Conservation (phyloP, 2,113 vertebrate genomes). For the Lanius collurio region DNA sequence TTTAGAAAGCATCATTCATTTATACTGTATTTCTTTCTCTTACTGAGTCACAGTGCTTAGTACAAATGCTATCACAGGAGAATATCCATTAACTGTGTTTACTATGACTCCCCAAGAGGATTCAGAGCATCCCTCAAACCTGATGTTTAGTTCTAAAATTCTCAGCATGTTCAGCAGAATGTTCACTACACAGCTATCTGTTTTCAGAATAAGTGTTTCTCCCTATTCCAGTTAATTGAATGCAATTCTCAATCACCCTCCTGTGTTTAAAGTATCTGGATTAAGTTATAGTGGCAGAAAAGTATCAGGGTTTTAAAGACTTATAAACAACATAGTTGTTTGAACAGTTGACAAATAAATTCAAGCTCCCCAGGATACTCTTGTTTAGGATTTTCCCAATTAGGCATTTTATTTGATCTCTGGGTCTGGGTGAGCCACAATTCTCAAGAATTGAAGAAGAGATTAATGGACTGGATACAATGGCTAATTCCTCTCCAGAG, state of each 20-base stretch:
- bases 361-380: constrained; percentile 77
- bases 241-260: constrained; percentile 80
- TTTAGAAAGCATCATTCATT: background rate
- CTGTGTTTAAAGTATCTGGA: constrained; percentile 76
- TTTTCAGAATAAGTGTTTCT: constrained; percentile 77
- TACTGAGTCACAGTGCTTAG: background rate
- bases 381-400: constrained; percentile 83
- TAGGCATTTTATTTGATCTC: constrained; percentile 86
- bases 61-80: background rate
- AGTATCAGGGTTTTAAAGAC: constrained; percentile 77
- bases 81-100: background rate
- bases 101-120: background rate
- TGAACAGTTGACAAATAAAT: constrained; percentile 82
- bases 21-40: background rate
- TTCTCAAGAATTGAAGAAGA: constrained; percentile 80
- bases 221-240: constrained; percentile 80
- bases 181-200: constrained; percentile 69
- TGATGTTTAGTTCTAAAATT: constrained; percentile 66
- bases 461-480: constrained; percentile 82
- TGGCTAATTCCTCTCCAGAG: constrained; percentile 81
- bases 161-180: constrained; percentile 70
- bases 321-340: constrained; percentile 84
- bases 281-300: constrained; percentile 74
- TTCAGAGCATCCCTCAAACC: constrained; percentile 56
- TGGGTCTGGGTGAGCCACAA: constrained; percentile 77